Evolutionary conservation across 2,797 vertebrate genomes (phyloP), one percentile per base, ranked within the genome.

Genomic region (Lagodon rhomboides): DNA sequence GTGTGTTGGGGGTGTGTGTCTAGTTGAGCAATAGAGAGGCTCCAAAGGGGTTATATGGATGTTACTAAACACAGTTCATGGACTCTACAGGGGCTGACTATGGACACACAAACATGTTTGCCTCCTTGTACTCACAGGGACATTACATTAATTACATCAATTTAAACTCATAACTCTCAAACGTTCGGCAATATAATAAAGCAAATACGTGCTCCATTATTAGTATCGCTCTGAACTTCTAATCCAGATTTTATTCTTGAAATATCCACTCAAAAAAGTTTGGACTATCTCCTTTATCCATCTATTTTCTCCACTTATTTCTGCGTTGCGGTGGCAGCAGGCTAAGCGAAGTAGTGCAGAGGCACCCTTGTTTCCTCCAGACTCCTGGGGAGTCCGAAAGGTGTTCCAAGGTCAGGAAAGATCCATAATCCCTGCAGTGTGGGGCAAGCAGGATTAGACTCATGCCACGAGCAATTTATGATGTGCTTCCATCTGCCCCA

Each of bases 41-140:
- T 66, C 84, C 80, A 88, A 68, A 66, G 53, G 71, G 60, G 74
- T 80, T 86, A 73, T 83, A 83, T 69, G 83, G 55, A 80, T 75
- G 74, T 89, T 67, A 83, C 65, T 66, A 81, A 62, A 68, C 70
- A 65, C 50, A 73, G 73, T 81, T 68, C 80, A 85, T 44, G 68
- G 34, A 47, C 75, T 72, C 46, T 17, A 41, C 41, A 59, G 51
- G 64, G 64, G 44, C 27, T 72, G 41, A 72, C 53, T 47, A 5
- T 9, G 41, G 41, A 75, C 67, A 60, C 23, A 65, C 27, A 75
- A 69, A 69, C 58, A 78, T 41, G 4, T 18, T 49, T 53, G 9
- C 30, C 47, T 66, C 34, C 41, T 12, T 44, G 18, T 56, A 46
- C n/a, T 68, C 46, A 43, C 20, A 54, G 27, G 15, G 56, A 49